Evolutionary conservation across 64 coral and sea anemone species (phyloP).

Genomic region (Stylophora pistillata): DNA sequence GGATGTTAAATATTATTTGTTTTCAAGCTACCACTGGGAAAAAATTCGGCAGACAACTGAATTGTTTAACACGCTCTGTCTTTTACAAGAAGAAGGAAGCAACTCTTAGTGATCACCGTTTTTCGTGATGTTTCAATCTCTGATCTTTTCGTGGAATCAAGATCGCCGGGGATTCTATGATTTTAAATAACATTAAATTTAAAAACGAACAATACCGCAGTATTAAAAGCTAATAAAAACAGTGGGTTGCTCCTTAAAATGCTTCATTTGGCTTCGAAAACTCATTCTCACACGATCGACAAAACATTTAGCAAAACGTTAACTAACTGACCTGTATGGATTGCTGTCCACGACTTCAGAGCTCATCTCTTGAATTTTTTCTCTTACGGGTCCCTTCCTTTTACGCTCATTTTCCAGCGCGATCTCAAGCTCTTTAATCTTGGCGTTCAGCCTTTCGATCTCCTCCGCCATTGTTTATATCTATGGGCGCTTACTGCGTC

Average conservation of each 20-base stretch:
- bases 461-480: constrained; percentile 77
- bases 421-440: constrained; percentile 82
- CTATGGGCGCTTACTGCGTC: not conserved
- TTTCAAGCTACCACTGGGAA: no score
- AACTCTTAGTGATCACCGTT: no score
- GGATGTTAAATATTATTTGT: no score
- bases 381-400: constrained; percentile 75
- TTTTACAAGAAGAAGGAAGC: no score
- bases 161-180: not conserved
- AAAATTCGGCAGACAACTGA: no score
- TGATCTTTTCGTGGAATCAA: no score
- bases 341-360: constrained; percentile 96
- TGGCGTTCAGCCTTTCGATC: constrained; percentile 75
- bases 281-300: not conserved
- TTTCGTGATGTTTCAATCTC: no score
- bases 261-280: not conserved
- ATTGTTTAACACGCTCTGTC: no score
- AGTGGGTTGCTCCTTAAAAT: not conserved
- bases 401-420: constrained; percentile 78
- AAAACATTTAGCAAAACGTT: not conserved
- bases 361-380: constrained; percentile 87
- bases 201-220: not conserved
- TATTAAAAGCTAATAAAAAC: not conserved
- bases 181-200: not conserved
- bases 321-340: constrained; percentile 80